Evolutionary conservation across 2,797 vertebrate genomes (phyloP).

Genomic region (Aphelocoma californica): DNA sequence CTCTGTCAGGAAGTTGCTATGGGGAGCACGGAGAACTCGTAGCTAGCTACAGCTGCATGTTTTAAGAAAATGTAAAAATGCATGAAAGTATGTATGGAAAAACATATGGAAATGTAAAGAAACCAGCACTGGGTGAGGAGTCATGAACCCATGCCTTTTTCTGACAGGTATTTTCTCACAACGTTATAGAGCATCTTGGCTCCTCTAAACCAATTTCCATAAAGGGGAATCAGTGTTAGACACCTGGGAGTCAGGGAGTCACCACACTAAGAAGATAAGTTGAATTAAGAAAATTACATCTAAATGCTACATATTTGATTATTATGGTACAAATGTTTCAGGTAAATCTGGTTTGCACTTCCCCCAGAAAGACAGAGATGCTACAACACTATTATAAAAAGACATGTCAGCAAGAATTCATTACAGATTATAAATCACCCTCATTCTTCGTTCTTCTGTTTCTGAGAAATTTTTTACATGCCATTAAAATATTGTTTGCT

Average conservation of each 20-base stretch:
- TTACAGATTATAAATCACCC: constrained; percentile 48
- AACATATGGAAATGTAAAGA: neutral
- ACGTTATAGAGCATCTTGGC: neutral
- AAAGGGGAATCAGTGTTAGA: neutral
- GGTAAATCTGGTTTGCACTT: constrained; percentile 48
- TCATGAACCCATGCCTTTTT: neutral
- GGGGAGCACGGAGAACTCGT: neutral
- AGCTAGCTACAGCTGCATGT: neutral
- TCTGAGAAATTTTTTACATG: constrained; percentile 57
- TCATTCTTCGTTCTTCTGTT: constrained; percentile 5
- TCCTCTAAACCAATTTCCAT: neutral
- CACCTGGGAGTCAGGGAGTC: neutral
- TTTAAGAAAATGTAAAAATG: neutral
- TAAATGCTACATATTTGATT: constrained; percentile 18
- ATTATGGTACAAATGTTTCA: constrained; percentile 18
- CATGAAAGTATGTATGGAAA: neutral
- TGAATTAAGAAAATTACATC: constrained; percentile 26
- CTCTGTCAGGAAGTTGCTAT: neutral
- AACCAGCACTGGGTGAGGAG: neutral
- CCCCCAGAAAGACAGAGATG: neutral
- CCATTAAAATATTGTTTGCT: constrained; percentile 67
- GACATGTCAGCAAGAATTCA: constrained; percentile 39
- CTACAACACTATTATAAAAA: neutral
- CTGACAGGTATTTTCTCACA: neutral
- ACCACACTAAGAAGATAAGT: neutral